Evolutionary conservation across 2,888 invertebrate species (phyloP).

Genomic region (Ferrisia virgata): DNA sequence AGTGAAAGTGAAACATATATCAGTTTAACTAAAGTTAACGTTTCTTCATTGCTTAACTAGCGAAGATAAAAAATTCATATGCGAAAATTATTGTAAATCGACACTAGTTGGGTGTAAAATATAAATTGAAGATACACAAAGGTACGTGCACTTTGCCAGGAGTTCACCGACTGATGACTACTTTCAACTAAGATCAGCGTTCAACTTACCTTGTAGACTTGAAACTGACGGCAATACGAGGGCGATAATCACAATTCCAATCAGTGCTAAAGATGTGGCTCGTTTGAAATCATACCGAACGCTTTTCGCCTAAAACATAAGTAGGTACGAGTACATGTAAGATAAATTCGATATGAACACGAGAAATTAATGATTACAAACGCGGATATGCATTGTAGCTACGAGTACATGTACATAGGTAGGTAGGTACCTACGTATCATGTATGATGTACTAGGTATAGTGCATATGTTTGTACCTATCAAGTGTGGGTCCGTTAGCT

Average conservation of each 20-base stretch:
- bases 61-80: neutral
- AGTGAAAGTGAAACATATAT: constrained; percentile 41
- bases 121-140: neutral
- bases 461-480: too few relatives aligned
- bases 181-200: neutral
- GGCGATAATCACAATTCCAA: constrained; percentile 7
- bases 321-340: too few relatives aligned
- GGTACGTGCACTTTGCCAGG: neutral
- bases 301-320: constrained; percentile 39
- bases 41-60: constrained; percentile 24
- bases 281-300: constrained; percentile 39
- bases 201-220: constrained; percentile 40
- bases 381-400: neutral
- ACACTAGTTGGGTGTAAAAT: neutral
- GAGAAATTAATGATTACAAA: neutral
- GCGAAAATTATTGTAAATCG: neutral
- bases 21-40: constrained; percentile 23
- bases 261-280: constrained; percentile 10
- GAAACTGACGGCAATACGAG: constrained; percentile 12
- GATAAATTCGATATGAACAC: neutral
- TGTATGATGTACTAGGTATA: too few relatives aligned
- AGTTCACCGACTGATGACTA: neutral
- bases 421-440: too few relatives aligned
- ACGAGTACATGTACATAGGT: neutral
- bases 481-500: too few relatives aligned